phyloP scores from a whole-genome alignment of 2,113 vertebrate species.

The Brevimyrus niger region DNA sequence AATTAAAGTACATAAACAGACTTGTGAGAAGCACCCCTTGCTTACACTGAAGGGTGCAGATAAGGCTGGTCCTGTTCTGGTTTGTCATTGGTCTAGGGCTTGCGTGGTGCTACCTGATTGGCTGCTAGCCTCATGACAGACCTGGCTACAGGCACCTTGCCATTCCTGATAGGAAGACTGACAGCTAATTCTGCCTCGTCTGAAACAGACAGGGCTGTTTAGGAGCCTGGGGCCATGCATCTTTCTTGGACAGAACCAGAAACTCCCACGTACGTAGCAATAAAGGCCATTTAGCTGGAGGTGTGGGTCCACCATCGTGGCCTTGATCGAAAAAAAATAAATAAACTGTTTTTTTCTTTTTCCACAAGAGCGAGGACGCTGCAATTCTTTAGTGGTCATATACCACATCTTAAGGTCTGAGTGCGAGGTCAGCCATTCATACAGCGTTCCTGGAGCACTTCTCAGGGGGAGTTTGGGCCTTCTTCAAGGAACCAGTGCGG shows the following conservation, averaged over 20 bases:
- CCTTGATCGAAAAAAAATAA: background rate
- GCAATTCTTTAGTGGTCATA: background rate
- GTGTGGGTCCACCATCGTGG: background rate
- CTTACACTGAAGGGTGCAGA: background rate
- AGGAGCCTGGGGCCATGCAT: background rate
- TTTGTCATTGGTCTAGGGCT: no score
- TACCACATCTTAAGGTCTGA: background rate
- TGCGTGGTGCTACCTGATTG: background rate
- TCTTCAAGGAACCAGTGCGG: background rate
- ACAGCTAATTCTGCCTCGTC: background rate
- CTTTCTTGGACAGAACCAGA: background rate
- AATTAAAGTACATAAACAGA: background rate
- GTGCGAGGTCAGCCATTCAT: background rate
- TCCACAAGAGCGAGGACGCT: background rate
- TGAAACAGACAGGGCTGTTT: background rate
- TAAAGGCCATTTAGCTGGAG: background rate
- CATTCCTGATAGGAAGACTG: background rate
- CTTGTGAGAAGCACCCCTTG: background rate
- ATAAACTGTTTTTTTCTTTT: background rate
- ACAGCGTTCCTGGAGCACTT: background rate
- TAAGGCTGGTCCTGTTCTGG: no score
- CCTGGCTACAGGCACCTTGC: background rate
- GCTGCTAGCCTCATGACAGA: background rate
- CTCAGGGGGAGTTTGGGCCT: background rate
- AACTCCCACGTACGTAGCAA: background rate